Base-by-base conservation (phyloP, 1,140 invertebrate species). In the Zaprionus taronus region DNA sequence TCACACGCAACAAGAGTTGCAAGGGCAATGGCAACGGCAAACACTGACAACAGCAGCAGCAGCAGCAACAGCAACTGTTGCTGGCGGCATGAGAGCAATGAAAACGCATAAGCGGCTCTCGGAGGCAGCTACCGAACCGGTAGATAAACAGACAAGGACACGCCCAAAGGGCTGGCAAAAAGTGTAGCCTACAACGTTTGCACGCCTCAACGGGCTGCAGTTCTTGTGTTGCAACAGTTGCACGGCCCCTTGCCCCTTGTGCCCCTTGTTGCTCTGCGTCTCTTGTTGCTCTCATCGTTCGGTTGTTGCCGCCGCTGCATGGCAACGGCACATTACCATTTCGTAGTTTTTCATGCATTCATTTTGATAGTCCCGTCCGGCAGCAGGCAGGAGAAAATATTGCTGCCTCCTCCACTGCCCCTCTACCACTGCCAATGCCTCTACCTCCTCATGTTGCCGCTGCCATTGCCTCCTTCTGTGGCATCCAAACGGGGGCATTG, bases 301-400 rank as follows among this genome's bases (percentile, higher is more conserved):
- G 44, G 77, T 20, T 79, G 76, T 7, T 57, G 61, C 55, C 47
- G 44, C 64, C 70, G 76, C 71, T 67, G 53, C 80, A 77, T 83
- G 80, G 72, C 77, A 87, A 83, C 83, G 71, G 61, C 77, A 87
- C 80, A 85, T 85, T 85, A 85, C 83, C 80, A 85, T 87, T 83
- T 49, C 57, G 84, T 78, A 87, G 83, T 86, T 80, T 86, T 86
- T 86, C 83, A 86, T 77, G 83, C 83, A 87, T 86, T 87, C 83
- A 83, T 83, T 87, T 74, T 72, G 67, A 83, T 84, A 69, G 83
- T 76, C 72, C 26, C 73, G 15, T 55, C 78, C 61, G 44, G 22
- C 79, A 60, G 82, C 82, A 79, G 49, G 65, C 68, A 66, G 72
- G 51, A 36, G 69, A 78, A 83, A 70, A 86, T 86, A 80, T 83